Percentiles rank a stretch among this genome's conserved stretches.
Evolutionary conservation across 2,888 invertebrate genomes (phyloP).

Genomic region (Chaitophorus viminalis): DNA sequence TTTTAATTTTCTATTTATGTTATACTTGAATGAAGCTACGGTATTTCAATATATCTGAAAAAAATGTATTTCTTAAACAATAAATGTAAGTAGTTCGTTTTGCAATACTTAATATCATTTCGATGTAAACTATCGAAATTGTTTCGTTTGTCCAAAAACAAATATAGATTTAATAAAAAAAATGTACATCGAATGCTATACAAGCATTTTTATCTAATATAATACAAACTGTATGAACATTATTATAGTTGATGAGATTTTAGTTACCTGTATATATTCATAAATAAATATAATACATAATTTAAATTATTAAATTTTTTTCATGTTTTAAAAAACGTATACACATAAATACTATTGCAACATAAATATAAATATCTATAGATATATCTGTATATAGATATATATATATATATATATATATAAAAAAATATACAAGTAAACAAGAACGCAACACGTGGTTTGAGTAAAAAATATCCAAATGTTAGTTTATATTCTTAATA

Average conservation of each 20-base stretch:
- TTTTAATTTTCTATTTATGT: constrained; percentile 2
- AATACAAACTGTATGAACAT: constrained; percentile 1
- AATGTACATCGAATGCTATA: neutral
- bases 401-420: neutral
- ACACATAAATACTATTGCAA: constrained; percentile 26
- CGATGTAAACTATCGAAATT: constrained; percentile 10
- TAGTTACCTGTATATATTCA: neutral
- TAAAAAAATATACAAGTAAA: constrained; percentile 20
- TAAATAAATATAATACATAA: neutral
- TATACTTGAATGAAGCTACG: neutral
- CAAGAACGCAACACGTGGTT: constrained; percentile 28
- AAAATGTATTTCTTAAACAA: neutral
- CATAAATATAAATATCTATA: neutral
- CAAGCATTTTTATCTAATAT: neutral
- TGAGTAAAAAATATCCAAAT: constrained; percentile 48
- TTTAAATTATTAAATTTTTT: neutral
- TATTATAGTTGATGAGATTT: neutral
- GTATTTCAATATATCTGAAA: constrained; percentile 10
- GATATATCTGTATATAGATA: too few relatives aligned
- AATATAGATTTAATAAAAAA: constrained; percentile 2
- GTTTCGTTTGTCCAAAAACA: constrained; percentile 9
- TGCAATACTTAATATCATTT: neutral
- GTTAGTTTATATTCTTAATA: constrained; percentile 48
- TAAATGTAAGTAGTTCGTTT: constrained; percentile 33
- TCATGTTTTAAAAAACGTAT: constrained; percentile 24